These are phyloP conservation scores for Physocephala rufipes DNA, from an alignment of 2,888 invertebrate genomes.

Conservation along the genomic window DNA sequence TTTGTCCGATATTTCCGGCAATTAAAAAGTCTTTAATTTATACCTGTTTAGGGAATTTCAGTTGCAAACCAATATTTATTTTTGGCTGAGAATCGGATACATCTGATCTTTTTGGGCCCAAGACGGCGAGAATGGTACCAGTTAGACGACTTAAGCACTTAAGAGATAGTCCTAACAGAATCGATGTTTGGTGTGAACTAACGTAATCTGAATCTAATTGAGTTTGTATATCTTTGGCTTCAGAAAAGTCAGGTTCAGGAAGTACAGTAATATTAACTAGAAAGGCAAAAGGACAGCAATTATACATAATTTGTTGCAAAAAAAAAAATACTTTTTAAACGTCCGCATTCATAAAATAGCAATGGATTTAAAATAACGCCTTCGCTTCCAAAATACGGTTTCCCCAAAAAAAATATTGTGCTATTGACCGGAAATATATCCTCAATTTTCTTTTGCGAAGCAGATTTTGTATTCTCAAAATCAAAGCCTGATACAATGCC, in stretches of 20 bases:
- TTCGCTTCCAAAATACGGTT: conserved; percentile 82
- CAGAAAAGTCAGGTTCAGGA: conserved; percentile 56
- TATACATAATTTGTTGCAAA: background rate
- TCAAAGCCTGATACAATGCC: conserved; percentile 54
- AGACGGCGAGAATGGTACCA: conserved; percentile 78
- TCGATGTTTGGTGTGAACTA: conserved; percentile 53
- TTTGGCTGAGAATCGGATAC: conserved; percentile 66
- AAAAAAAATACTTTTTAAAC: conserved; percentile 55
- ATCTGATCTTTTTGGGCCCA: conserved; percentile 65
- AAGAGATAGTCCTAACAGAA: conserved; percentile 70
- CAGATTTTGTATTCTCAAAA: conserved; percentile 60
- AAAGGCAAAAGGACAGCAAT: background rate
- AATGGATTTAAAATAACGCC: conserved; percentile 73
- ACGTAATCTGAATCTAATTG: conserved; percentile 52
- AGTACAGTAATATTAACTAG: conserved; percentile 59
- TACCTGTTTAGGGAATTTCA: conserved; percentile 89
- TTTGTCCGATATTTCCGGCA: background rate
- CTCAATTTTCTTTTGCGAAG: conserved; percentile 60
- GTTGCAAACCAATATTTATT: conserved; percentile 87
- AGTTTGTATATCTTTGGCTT: conserved; percentile 51
- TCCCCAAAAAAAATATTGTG: conserved; percentile 79
- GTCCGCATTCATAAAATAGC: conserved; percentile 58
- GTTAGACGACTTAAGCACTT: conserved; percentile 86
- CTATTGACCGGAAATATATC: conserved; percentile 76
- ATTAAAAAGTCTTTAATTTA: conserved; percentile 31